These are phyloP conservation scores for Oceanodroma tethys DNA, from an alignment of 2,113 vertebrate genomes.

Conservation along the genomic window DNA sequence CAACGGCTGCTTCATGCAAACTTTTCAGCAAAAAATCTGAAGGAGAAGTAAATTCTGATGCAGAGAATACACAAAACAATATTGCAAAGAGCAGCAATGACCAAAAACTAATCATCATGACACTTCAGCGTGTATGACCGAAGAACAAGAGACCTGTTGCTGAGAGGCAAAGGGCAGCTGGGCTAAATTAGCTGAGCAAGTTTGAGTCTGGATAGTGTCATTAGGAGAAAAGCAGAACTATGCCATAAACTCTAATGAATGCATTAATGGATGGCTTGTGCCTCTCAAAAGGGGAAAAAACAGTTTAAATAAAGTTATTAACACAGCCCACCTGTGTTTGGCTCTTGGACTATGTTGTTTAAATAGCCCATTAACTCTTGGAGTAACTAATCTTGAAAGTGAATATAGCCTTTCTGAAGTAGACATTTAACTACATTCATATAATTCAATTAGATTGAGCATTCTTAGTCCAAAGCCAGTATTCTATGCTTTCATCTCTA, in stretches of 20 bases:
- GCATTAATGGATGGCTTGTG: conserved; percentile 84
- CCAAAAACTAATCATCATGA: conserved; percentile 33
- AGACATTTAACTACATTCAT: conserved; percentile 78
- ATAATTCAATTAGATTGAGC: conserved; percentile 81
- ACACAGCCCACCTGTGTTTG: conserved; percentile 82
- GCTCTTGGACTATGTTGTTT: conserved; percentile 75
- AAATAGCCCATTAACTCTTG: conserved; percentile 80
- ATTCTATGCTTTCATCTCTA: conserved; percentile 74
- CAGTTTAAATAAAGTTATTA: conserved; percentile 87
- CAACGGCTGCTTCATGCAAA: neutral
- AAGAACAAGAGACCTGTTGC: conserved; percentile 64
- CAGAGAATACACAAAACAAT: neutral
- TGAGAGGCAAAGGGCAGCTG: conserved; percentile 75
- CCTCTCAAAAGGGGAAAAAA: conserved; percentile 77
- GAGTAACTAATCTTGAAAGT: conserved; percentile 77
- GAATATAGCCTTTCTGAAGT: conserved; percentile 78
- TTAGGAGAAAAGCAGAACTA: conserved; percentile 80
- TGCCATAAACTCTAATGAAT: conserved; percentile 83
- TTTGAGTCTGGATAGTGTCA: conserved; percentile 80
- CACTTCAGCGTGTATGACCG: neutral
- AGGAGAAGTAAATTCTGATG: neutral
- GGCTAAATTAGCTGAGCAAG: conserved; percentile 76
- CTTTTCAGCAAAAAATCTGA: neutral
- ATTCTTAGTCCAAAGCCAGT: conserved; percentile 67
- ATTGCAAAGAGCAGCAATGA: neutral